Conservation (phyloP, 2,888 invertebrate genomes). For the Acleris holmiana region DNA sequence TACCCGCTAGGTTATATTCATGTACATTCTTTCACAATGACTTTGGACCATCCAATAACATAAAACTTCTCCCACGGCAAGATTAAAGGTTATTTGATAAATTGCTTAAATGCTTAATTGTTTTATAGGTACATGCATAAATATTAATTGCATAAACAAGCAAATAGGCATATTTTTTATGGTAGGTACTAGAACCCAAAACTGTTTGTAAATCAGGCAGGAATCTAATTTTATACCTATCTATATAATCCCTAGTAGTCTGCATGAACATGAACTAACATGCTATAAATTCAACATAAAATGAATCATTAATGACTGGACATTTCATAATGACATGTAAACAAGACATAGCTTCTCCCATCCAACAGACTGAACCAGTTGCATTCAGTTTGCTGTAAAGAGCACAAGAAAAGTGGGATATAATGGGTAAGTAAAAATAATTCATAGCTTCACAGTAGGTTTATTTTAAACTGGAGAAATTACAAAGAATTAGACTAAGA, state of each 20-base stretch:
- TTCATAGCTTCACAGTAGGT: slow-evolving; percentile 43
- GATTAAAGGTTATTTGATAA: no score
- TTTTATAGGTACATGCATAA: no score
- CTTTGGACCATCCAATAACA: no score
- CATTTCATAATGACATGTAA: slow-evolving; percentile 28
- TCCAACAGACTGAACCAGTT: slow-evolving; percentile 3
- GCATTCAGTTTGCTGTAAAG: slow-evolving; percentile 2
- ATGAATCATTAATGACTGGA: slow-evolving; percentile 22
- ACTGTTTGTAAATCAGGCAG: neutral
- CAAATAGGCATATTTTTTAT: no score
- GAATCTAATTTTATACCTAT: no score
- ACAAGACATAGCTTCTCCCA: slow-evolving; percentile 10
- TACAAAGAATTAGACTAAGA: slow-evolving; percentile 89
- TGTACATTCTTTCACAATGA: no score
- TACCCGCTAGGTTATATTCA: no score
- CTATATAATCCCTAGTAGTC: neutral
- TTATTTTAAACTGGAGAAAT: slow-evolving; percentile 39
- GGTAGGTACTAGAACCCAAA: no score
- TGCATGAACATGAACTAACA: slow-evolving; percentile 3
- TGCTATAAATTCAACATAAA: slow-evolving; percentile 9
- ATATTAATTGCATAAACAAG: no score
- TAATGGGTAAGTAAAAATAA: slow-evolving; percentile 34
- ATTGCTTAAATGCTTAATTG: no score
- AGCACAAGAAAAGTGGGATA: slow-evolving; percentile 19
- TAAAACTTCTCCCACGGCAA: no score